Base-by-base conservation (phyloP, 92 coral and sea anemone species). In the Parazoanthus darwini region DNA sequence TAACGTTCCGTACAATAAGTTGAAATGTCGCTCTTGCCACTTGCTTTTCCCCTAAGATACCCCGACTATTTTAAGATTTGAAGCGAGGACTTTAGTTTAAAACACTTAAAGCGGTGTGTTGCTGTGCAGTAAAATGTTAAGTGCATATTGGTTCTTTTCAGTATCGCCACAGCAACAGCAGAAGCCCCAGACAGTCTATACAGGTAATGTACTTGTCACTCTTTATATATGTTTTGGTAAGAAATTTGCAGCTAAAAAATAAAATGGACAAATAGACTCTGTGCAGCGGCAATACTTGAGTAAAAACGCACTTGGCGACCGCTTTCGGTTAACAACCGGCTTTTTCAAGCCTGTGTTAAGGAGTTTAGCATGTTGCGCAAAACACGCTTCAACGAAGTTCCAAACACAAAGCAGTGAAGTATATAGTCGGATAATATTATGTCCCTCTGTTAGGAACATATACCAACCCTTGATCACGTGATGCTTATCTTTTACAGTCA, bases 401-500 rank as follows among this genome's bases (percentile, higher is more conserved):
- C 59, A 54, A 15, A 54, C 3, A 54, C 59, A 54, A 63, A 20
- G 22, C 7, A 63, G 70, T 6, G 8, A 63, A 63, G 25, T 58
- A 29, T 29, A 29, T 29, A 20, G 70, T 39, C 39, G 10, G 58
- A 5, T 68, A 5, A 13, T 22, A 15, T 81, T 26, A 9, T 22
- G 35, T 15, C 38, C 42, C 16, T 33, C 4, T 13, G 38, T 51
- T 58, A 71, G 1, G 56, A 37, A 43, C 48, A 29, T 5, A 26
- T 54, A 15, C 39, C 25, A 18, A 22, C 18, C 54, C 23, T 43
- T 50, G n/a, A 68, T 48, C 58, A 65, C 43, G 20, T 8, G 78
- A 66, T 33, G 54, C 78, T 70, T 29, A 42, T 39, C 35, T 54
- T 18, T 82, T 58, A 25, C 77, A 95, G 98, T 95, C 8, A 93